Conservation (phyloP, 2,797 vertebrate species). For the Salarias fasciatus region DNA sequence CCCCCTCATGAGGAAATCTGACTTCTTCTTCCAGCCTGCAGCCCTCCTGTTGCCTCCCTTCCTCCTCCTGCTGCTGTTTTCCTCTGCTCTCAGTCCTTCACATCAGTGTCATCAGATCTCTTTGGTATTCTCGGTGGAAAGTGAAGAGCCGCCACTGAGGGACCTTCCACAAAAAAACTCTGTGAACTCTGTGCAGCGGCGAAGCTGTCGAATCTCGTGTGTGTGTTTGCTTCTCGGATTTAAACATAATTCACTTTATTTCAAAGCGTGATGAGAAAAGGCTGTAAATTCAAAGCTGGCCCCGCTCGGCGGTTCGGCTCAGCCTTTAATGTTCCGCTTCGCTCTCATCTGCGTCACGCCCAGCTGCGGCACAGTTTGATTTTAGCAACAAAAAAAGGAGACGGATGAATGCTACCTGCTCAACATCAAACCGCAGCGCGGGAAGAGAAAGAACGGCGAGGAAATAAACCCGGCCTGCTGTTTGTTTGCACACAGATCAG, state of each 20-base stretch:
- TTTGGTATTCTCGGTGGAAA: constrained; percentile 50
- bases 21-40: background rate
- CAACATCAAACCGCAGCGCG: too few relatives aligned
- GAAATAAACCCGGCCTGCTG: background rate
- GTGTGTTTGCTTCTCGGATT: too few relatives aligned
- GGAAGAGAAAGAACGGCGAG: background rate
- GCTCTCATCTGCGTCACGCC: too few relatives aligned
- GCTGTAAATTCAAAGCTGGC: too few relatives aligned
- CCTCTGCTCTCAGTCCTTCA: constrained; percentile 25
- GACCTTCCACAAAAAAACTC: constrained; percentile 27
- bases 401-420: too few relatives aligned
- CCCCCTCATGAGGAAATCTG: background rate
- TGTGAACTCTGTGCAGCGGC: constrained; percentile 22
- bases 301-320: too few relatives aligned
- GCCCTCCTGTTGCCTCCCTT: background rate
- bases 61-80: constrained; percentile 19
- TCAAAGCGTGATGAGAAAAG: too few relatives aligned
- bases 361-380: too few relatives aligned
- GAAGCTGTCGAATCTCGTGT: background rate
- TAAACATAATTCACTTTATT: too few relatives aligned
- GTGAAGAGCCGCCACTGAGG: constrained; percentile 15
- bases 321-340: too few relatives aligned
- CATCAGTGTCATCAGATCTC: constrained; percentile 49
- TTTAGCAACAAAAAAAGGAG: too few relatives aligned
- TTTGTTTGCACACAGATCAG: background rate